Evolutionary conservation across 2,113 vertebrate species (phyloP), one percentile per base, ranked within the genome.

Genomic region (Colius striatus): DNA sequence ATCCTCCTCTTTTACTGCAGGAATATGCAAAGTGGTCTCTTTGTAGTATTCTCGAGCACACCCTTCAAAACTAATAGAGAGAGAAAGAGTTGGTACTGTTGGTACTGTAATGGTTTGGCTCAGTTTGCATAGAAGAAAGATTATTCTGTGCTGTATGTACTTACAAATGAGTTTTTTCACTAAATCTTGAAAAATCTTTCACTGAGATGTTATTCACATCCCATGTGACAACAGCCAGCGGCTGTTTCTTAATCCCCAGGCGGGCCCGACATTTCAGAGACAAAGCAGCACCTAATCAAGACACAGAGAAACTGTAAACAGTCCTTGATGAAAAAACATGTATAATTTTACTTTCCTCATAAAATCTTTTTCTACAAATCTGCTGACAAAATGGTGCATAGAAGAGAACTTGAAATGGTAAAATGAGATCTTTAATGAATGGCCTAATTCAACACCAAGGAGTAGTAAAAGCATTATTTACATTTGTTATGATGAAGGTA

Each of bases 251-350:
- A 85, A 85, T 94, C 34, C 98, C 98, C 26, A 98, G 82, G 23
- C 82, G 95, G 10, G 95, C 97, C 21, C 10, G 73, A 85, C 98
- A 98, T 32, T 60, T 88, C 62, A 98, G 38, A 71, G 55, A 82
- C 11, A 71, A 62, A 80, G 85, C 3, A 88, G 90, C 55, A 89
- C 98, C 98, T 98, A 74, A 78, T 50, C 7, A 57, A 65, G 45
- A 93, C 75, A 60, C 4, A 84, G 32, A 82, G 21, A 82, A 3
- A 3, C 21, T 61, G 30, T 51, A 76, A 85, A 70, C 5, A 67
- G 47, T 58, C 36, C 58, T 34, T 47, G 25, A 78, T 16, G 12
- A 74, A 90, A 90, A 91, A 74, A 21, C 15, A 79, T 61, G 13
- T 14, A 16, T 17, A 5, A 36, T 45, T 65, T 53, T 48, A 30